Evolutionary conservation across 2,888 invertebrate species (phyloP).

Genomic region (Meiosimyza decipiens): DNA sequence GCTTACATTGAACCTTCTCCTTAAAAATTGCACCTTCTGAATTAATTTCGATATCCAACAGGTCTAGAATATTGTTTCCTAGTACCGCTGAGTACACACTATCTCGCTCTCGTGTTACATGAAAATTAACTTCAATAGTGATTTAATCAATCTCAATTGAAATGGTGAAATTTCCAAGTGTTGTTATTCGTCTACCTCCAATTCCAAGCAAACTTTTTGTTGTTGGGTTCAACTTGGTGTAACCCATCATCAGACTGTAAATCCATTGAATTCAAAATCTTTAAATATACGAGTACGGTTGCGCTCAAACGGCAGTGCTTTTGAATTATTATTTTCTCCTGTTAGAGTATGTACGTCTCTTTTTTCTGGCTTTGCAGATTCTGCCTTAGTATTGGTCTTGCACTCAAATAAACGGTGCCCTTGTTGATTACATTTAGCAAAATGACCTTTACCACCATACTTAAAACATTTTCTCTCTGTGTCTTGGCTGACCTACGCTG

Average conservation of each 20-base stretch:
- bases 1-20: background rate
- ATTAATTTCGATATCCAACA: slow-evolving; percentile 7
- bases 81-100: slow-evolving; percentile 34
- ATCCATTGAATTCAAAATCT: slow-evolving; percentile 17
- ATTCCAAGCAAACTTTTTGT: slow-evolving; percentile 27
- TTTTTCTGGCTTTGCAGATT: background rate
- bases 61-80: slow-evolving; percentile 31
- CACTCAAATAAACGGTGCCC: slow-evolving; percentile 29
- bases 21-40: slow-evolving; percentile 9
- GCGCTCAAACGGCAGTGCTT: background rate
- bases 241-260: slow-evolving; percentile 20
- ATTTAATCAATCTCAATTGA: slow-evolving; percentile 16
- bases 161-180: slow-evolving; percentile 22
- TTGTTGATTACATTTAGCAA: slow-evolving; percentile 15
- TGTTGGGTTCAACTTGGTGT: slow-evolving; percentile 22
- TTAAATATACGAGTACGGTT: slow-evolving; percentile 37
- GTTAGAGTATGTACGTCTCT: background rate
- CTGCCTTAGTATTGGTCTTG: background rate
- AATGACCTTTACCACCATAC: slow-evolving; percentile 10
- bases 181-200: slow-evolving; percentile 24
- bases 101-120: slow-evolving; percentile 29
- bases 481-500: background rate
- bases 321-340: background rate
- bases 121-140: slow-evolving; percentile 30
- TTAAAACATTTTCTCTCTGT: slow-evolving; percentile 7